These are phyloP conservation scores for Nineta flava DNA, from an alignment of 2,888 invertebrate species.

Conservation along the genomic window DNA sequence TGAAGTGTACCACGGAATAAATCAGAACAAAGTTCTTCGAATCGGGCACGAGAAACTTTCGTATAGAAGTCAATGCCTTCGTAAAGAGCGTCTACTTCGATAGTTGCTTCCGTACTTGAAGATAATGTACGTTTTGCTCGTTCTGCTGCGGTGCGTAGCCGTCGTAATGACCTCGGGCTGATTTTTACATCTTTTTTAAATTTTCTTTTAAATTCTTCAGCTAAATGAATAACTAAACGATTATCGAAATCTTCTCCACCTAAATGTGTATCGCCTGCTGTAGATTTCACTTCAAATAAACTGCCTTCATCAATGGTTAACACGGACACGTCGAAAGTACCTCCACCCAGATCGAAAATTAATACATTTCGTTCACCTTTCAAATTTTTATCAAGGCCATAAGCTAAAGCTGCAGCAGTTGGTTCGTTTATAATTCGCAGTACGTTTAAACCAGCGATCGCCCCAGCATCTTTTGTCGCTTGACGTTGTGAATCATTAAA, in stretches of 20 bases:
- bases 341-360: conserved; percentile 38
- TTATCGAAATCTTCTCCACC: conserved; percentile 35
- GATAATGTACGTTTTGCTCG: conserved; percentile 62
- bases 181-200: conserved; percentile 49
- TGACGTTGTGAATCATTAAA: conserved; percentile 50
- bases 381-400: conserved; percentile 32
- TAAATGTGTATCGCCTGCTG: conserved; percentile 36
- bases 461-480: conserved; percentile 53
- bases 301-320: conserved; percentile 44
- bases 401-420: conserved; percentile 40
- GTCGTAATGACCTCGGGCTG: conserved; percentile 49
- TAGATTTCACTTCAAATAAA: conserved; percentile 36
- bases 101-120: conserved; percentile 56
- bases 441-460: conserved; percentile 50
- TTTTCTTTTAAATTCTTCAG: conserved; percentile 57
- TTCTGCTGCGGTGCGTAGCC: conserved; percentile 60
- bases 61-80: conserved; percentile 62
- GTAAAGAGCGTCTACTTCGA: conserved; percentile 59
- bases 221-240: conserved; percentile 46
- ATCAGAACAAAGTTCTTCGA: conserved; percentile 58
- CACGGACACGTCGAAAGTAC: conserved; percentile 51
- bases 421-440: conserved; percentile 48
- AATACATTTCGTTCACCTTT: conserved; percentile 29
- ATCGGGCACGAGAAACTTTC: conserved; percentile 53
- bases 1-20: conserved; percentile 52